Conservation (phyloP, 2,888 invertebrate species). For the Rambutsinella grinnellia region DNA sequence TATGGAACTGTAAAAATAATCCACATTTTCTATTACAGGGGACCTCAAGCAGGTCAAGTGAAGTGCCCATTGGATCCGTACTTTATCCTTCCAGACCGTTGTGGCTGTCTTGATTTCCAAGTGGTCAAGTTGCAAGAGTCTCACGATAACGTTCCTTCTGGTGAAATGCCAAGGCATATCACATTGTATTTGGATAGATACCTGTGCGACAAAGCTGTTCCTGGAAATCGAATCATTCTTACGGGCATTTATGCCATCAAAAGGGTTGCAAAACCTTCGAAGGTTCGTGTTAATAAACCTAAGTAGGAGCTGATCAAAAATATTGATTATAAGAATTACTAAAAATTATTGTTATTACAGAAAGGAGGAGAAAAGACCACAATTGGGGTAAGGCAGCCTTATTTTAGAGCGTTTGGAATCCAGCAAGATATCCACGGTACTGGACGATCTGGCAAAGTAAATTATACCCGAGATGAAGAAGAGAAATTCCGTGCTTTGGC, state of each 20-base stretch:
- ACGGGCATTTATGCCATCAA: slow-evolving; percentile 97
- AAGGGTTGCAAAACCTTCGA: slow-evolving; percentile 79
- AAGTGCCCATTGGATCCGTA: slow-evolving; percentile 98
- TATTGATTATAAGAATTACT: not conserved
- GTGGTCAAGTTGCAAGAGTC: slow-evolving; percentile 96
- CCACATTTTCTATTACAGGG: slow-evolving; percentile 79
- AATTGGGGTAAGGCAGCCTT: slow-evolving; percentile 94
- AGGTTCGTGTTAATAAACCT: no score
- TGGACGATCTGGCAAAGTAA: slow-evolving; percentile 72
- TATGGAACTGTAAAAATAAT: slow-evolving; percentile 4
- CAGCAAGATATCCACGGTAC: slow-evolving; percentile 85
- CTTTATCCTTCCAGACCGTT: slow-evolving; percentile 98
- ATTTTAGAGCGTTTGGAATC: slow-evolving; percentile 94
- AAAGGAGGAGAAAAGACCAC: slow-evolving; percentile 80
- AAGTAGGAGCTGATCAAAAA: not conserved
- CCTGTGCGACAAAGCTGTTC: slow-evolving; percentile 94
- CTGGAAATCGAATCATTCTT: slow-evolving; percentile 93
- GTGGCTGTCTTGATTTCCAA: slow-evolving; percentile 98
- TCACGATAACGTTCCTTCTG: slow-evolving; percentile 94
- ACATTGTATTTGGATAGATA: slow-evolving; percentile 92
- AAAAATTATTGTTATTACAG: slow-evolving; percentile 67
- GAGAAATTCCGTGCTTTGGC: slow-evolving; percentile 87
- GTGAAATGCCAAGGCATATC: slow-evolving; percentile 97
- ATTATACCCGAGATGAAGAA: slow-evolving; percentile 78
- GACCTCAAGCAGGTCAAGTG: slow-evolving; percentile 86